Percentiles rank a stretch among this genome's conserved stretches.
Evolutionary conservation across 2,113 vertebrate species (phyloP).

Genomic region (Oophaga pumilio): DNA sequence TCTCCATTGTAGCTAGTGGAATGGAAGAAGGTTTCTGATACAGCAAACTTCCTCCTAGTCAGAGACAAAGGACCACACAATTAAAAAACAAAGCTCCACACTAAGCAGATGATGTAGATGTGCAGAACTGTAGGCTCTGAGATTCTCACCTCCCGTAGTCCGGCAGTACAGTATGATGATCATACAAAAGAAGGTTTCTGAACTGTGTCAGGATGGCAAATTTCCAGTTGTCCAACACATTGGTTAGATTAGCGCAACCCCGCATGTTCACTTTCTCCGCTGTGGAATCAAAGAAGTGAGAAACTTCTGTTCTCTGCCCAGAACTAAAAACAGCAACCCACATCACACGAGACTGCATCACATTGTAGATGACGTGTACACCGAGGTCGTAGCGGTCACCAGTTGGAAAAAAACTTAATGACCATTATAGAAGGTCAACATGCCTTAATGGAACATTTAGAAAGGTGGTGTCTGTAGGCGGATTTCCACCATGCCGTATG

Average conservation of each 20-base stretch:
- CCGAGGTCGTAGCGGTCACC: neutral
- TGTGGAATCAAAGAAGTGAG: conserved; percentile 50
- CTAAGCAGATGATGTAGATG: neutral
- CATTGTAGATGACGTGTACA: neutral
- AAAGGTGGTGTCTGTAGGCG: too few species aligned
- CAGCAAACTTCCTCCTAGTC: too few species aligned
- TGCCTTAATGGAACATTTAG: too few species aligned
- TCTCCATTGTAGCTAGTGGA: neutral
- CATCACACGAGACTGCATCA: neutral
- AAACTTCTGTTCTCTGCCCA: neutral
- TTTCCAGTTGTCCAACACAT: conserved; percentile 87
- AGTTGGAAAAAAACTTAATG: too few species aligned
- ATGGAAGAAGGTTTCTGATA: too few species aligned
- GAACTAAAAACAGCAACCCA: neutral
- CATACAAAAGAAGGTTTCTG: conserved; percentile 81
- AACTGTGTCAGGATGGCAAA: conserved; percentile 85
- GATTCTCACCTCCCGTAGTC: conserved; percentile 80
- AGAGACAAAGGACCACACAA: too few species aligned
- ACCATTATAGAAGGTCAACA: too few species aligned
- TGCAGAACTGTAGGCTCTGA: too few species aligned
- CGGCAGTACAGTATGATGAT: conserved; percentile 82
- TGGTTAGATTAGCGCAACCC: conserved; percentile 81
- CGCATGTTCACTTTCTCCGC: conserved; percentile 65
- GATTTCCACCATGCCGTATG: too few species aligned
- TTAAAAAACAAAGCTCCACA: too few species aligned